Percentiles rank a stretch among this genome's conserved stretches.
Conservation (phyloP, 2,888 invertebrate genomes). For the Acleris literana region DNA sequence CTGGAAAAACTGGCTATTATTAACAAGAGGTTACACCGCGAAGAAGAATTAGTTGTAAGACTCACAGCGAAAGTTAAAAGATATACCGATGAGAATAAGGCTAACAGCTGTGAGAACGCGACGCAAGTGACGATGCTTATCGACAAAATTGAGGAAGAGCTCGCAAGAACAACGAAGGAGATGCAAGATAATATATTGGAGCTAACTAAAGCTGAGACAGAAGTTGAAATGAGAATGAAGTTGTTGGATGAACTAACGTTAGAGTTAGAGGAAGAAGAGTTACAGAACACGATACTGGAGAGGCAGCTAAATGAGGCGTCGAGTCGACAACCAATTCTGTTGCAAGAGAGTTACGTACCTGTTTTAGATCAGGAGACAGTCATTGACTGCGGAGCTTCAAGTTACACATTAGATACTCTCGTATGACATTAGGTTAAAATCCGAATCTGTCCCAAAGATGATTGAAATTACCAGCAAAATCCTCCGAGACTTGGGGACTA, state of each 20-base stretch:
- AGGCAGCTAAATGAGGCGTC: constrained; percentile 74
- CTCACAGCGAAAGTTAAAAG: constrained; percentile 86
- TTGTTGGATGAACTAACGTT: constrained; percentile 80
- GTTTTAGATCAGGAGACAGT: constrained; percentile 64
- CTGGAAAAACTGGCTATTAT: constrained; percentile 88
- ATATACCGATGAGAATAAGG: constrained; percentile 81
- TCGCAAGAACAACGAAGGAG: constrained; percentile 77
- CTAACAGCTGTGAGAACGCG: constrained; percentile 76
- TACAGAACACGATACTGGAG: constrained; percentile 78
- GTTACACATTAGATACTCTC: constrained; percentile 75
- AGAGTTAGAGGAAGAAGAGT: constrained; percentile 79
- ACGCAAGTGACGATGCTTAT: constrained; percentile 76
- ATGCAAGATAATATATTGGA: constrained; percentile 81
- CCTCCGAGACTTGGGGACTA: constrained; percentile 16
- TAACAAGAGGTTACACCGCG: constrained; percentile 88
- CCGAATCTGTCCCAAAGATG: constrained; percentile 57
- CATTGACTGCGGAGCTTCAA: constrained; percentile 50
- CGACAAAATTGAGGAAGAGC: constrained; percentile 79
- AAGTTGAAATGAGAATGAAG: constrained; percentile 80
- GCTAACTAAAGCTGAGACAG: constrained; percentile 76
- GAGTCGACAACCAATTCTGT: constrained; percentile 72
- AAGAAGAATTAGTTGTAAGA: constrained; percentile 88
- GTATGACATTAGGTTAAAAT: constrained; percentile 67
- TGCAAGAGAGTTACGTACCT: constrained; percentile 77
- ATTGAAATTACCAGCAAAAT: constrained; percentile 56